Evolutionary conservation across 2,113 vertebrate genomes (phyloP).

Genomic region (Polypterus senegalus): DNA sequence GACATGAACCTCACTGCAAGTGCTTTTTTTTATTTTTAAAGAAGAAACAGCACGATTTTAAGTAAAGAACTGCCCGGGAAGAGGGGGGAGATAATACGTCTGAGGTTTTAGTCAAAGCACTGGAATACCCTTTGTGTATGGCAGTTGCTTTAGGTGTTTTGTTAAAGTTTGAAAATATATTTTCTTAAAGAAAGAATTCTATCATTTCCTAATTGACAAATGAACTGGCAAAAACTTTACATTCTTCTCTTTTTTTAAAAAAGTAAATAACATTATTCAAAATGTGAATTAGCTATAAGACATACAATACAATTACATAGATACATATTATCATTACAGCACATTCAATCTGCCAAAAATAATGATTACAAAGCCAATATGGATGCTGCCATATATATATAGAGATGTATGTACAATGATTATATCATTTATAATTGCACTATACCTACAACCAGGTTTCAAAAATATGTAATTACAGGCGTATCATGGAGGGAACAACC

Average conservation of each 20-base stretch:
- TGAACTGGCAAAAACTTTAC: slow-evolving; percentile 65
- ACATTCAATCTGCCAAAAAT: slow-evolving; percentile 89
- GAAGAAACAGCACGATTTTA: too few species aligned
- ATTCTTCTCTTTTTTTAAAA: slow-evolving; percentile 71
- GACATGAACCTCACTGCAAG: too few species aligned
- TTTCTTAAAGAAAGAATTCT: slow-evolving; percentile 43
- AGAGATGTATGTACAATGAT: slow-evolving; percentile 80
- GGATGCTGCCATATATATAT: slow-evolving; percentile 64
- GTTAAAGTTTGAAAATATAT: slow-evolving; percentile 45
- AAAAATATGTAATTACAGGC: slow-evolving; percentile 68
- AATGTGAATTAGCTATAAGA: slow-evolving; percentile 80
- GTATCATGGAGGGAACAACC: slow-evolving; percentile 40
- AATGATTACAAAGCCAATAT: slow-evolving; percentile 88
- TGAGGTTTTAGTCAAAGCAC: too few species aligned
- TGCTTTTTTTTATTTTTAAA: too few species aligned
- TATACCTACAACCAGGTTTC: slow-evolving; percentile 68
- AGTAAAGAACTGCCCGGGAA: too few species aligned
- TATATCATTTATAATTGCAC: slow-evolving; percentile 85
- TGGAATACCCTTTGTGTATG: too few species aligned
- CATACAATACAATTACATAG: slow-evolving; percentile 87
- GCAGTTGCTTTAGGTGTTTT: slow-evolving; percentile 21
- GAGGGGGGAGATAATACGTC: too few species aligned
- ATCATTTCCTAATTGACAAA: slow-evolving; percentile 57
- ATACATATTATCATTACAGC: slow-evolving; percentile 84
- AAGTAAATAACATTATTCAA: slow-evolving; percentile 76